Percentiles rank a stretch among this genome's conserved stretches.
Evolutionary conservation across 2,113 vertebrate species (phyloP).

Genomic region (Corythoichthys intestinalis): DNA sequence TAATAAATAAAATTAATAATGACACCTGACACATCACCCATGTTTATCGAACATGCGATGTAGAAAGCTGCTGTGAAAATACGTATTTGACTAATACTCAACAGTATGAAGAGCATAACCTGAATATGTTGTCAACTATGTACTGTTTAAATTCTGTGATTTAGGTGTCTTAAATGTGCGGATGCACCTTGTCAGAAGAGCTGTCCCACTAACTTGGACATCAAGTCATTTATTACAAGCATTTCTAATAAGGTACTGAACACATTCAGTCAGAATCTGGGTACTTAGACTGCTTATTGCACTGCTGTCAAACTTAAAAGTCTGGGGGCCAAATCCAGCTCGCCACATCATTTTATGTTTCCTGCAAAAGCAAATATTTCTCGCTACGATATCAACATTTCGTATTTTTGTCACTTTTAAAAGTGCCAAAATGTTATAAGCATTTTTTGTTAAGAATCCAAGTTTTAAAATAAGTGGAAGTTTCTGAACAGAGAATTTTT

Average conservation of each 20-base stretch:
- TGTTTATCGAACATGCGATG: neutral
- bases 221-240: constrained; percentile 66
- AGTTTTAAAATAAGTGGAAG: no score
- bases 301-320: no score
- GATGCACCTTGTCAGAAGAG: constrained; percentile 70
- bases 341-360: no score
- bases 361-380: no score
- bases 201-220: constrained; percentile 66
- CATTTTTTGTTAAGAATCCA: no score
- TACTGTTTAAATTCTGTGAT: constrained; percentile 11
- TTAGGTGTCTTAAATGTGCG: constrained; percentile 65
- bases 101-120: neutral
- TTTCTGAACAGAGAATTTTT: no score
- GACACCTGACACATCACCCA: neutral
- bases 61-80: neutral
- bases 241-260: constrained; percentile 62
- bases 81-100: neutral
- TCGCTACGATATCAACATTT: no score
- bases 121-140: neutral
- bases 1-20: neutral
- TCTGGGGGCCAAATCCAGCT: no score
- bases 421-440: no score
- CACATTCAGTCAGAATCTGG: neutral
- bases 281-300: no score
- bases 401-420: no score